Base-by-base conservation (phyloP, 2,888 invertebrate genomes). In the Mythimna lalbum region DNA sequence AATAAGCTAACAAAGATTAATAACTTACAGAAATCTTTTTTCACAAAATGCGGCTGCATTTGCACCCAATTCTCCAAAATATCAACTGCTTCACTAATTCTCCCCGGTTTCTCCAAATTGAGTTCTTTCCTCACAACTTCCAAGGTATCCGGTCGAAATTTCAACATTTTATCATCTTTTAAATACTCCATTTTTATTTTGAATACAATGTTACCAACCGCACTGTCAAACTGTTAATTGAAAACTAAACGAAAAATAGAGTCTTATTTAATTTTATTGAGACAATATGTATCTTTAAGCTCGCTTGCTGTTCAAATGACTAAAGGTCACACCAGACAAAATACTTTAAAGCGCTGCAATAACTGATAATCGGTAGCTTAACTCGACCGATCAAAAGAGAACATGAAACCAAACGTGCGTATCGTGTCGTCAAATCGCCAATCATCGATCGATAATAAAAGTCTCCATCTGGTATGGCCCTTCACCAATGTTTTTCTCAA, bases 61-160 rank as follows among this genome's bases (percentile, higher is more conserved):
- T 87, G 75, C n/a, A 91, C 80, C 92, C 92, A 93, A 1, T 88
- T 86, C n/a, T 89, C 86, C 50, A 92, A 72, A 43, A 90, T 86
- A 59, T 90, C 86, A 0, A 92, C 66, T 0, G 91, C 89, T 59
- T 91, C 90, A 0, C 82, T 63, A 53, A 92, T 84, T 23, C 87
- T 83, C 19, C 81, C 87, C 0, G 85, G 84, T 27, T 87, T 74
- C 4, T 90, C 85, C 23, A 92, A 72, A 73, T 87, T 82, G 0
- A 85, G 73, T 10, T 86, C 83, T 63, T 82, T 88, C 49, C 92
- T 85, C 0, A 91, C 86, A 9, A n/a, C 73, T 55, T 83, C 69
- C n/a, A 91, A 63, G 0, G 89, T 88, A 57, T 90, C 81, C 0
- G 85, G 68, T 21, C 74, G 74, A 5, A 87, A 87, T 63, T 84